These are phyloP conservation scores for Ochropacha duplaris DNA, from an alignment of 2,888 invertebrate species.

Conservation along the genomic window DNA sequence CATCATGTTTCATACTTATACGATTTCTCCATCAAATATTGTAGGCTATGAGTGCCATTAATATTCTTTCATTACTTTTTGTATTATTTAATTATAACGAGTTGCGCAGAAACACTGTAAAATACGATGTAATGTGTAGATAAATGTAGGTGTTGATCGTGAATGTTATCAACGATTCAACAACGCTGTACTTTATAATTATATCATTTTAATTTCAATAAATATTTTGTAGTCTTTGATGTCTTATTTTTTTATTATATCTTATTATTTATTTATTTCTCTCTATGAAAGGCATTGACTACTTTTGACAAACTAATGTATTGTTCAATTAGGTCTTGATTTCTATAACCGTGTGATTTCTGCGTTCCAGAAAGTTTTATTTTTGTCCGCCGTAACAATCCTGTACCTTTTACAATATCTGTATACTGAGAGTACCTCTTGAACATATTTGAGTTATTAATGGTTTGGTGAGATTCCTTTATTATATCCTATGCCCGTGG, in stretches of 20 bases:
- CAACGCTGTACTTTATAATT: conserved; percentile 56
- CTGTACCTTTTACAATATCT: no score
- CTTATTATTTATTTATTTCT: no score
- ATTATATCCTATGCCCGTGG: no score
- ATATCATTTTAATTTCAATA: conserved; percentile 40
- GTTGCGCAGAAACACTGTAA: conserved; percentile 19
- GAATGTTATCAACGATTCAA: conserved; percentile 36
- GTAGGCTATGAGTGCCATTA: conserved; percentile 80
- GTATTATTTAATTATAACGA: conserved; percentile 32
- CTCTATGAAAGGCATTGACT: no score
- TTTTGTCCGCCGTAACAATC: no score
- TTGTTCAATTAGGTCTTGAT: no score
- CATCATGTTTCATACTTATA: conserved; percentile 4
- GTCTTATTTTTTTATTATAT: neutral
- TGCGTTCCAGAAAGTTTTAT: no score
- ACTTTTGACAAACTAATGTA: no score
- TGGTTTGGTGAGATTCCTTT: no score
- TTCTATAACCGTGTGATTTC: no score
- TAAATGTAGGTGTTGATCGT: conserved; percentile 13
- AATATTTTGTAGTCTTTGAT: conserved; percentile 25
- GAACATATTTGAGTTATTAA: no score
- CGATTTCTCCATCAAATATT: conserved; percentile 47
- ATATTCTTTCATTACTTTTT: conserved; percentile 56
- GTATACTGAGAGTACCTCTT: no score
- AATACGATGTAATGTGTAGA: conserved; percentile 1